A percentile compares a stretch with the other conserved stretches of the same genome.
Evolutionary conservation across 2,888 invertebrate genomes (phyloP).

Genomic region (Calephelis perditalis): DNA sequence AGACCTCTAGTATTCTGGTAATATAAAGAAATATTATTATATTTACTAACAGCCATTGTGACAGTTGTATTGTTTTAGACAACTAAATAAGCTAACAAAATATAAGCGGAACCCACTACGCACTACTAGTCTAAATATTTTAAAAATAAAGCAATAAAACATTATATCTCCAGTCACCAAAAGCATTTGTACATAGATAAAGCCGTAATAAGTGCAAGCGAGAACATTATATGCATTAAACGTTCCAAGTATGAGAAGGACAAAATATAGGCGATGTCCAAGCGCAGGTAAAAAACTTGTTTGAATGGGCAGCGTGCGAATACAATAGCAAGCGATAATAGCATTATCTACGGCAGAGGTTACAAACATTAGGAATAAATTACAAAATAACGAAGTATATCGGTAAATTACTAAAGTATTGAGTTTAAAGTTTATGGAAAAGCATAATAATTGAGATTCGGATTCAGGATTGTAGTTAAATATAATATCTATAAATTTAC

Average conservation of each 20-base stretch:
- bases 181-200: not conserved
- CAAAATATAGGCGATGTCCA: not conserved
- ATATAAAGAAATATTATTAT: slow-evolving; percentile 8
- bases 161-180: not conserved
- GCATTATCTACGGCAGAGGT: not conserved
- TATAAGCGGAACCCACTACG: not conserved
- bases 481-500: too few species aligned
- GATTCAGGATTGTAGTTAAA: too few species aligned
- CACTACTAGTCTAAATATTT: not conserved
- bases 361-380: not conserved
- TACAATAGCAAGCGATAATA: not conserved
- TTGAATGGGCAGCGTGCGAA: not conserved
- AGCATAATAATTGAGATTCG: too few species aligned
- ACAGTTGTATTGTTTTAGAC: not conserved
- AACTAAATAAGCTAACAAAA: not conserved
- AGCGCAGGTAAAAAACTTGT: not conserved
- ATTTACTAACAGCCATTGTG: not conserved
- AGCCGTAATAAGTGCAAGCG: not conserved
- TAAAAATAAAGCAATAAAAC: not conserved
- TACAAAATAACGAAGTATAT: too few species aligned
- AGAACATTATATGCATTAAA: not conserved
- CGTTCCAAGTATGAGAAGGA: not conserved
- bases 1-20: slow-evolving; percentile 12
- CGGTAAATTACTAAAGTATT: too few species aligned
- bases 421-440: too few species aligned